Percentiles rank a stretch among this genome's conserved stretches.
These are phyloP conservation scores for Lamellibrachia luymesi DNA, from an alignment of 1,140 invertebrate genomes.

Conservation along the genomic window DNA sequence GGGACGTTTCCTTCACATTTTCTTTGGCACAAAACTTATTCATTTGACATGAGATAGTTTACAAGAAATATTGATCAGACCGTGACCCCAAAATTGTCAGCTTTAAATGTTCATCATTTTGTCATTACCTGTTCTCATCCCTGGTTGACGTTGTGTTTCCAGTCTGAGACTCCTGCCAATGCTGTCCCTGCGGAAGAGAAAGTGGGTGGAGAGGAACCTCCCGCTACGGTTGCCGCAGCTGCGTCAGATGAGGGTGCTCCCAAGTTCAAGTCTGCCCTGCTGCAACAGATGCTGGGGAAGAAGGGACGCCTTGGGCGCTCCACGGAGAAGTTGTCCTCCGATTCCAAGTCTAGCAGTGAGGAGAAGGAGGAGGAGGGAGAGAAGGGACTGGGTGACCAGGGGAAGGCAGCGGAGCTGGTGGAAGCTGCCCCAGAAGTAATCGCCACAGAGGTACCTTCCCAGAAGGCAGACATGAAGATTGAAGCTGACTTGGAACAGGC, in stretches of 20 bases:
- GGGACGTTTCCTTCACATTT: neutral
- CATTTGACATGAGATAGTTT: neutral
- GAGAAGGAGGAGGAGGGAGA: neutral
- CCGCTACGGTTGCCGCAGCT: neutral
- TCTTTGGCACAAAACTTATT: neutral
- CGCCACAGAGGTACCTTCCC: neutral
- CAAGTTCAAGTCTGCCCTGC: conserved; percentile 15
- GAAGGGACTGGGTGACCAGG: neutral
- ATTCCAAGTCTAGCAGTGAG: neutral
- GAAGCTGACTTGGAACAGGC: too few species aligned
- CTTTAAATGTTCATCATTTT: neutral
- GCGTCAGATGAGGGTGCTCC: neutral
- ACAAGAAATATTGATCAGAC: neutral
- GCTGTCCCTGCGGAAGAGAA: neutral
- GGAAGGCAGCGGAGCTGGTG: neutral
- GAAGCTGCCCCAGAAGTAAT: neutral
- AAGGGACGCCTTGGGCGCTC: neutral
- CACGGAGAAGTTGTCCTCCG: neutral
- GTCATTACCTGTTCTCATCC: neutral
- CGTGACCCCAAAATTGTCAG: neutral
- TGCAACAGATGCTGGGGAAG: conserved; percentile 11
- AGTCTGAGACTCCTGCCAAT: neutral
- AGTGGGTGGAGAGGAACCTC: neutral
- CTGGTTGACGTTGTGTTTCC: neutral
- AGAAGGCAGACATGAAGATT: too few species aligned